These are phyloP conservation scores for Oceanodroma leucorhoa DNA, from an alignment of 2,797 vertebrate genomes.

Conservation along the genomic window DNA sequence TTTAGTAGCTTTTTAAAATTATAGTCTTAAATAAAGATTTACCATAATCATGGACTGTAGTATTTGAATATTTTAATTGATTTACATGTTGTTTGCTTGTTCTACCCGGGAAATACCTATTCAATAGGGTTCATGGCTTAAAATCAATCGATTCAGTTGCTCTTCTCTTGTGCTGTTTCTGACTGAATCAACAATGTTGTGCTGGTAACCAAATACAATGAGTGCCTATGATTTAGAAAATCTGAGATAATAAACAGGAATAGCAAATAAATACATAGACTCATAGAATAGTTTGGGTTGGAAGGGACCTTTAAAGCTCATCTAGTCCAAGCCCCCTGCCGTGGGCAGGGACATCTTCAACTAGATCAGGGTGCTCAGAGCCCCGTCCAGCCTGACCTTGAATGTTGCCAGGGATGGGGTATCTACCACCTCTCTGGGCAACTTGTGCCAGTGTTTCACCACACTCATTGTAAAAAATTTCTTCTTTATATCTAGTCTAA, in stretches of 20 bases:
- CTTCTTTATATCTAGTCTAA: no score
- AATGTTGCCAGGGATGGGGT: no score
- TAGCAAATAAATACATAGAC: not conserved
- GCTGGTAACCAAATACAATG: not conserved
- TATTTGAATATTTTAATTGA: not conserved
- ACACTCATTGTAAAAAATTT: no score
- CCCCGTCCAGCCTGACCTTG: no score
- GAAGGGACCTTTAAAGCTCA: no score
- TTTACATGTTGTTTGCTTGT: not conserved
- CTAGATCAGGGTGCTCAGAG: no score
- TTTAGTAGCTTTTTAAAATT: not conserved
- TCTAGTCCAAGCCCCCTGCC: no score
- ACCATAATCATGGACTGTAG: not conserved
- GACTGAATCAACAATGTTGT: not conserved
- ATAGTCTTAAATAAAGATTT: not conserved
- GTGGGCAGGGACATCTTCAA: no score
- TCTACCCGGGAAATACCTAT: not conserved
- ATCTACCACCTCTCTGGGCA: no score
- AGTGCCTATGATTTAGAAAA: not conserved
- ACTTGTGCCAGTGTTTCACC: no score
- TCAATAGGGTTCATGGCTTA: not conserved
- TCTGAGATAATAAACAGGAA: not conserved
- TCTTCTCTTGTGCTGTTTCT: not conserved
- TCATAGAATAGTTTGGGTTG: no score
- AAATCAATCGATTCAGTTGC: not conserved